These are phyloP conservation scores for Gobiocypris rarus DNA, from an alignment of 2,113 vertebrate species.

Conservation along the genomic window DNA sequence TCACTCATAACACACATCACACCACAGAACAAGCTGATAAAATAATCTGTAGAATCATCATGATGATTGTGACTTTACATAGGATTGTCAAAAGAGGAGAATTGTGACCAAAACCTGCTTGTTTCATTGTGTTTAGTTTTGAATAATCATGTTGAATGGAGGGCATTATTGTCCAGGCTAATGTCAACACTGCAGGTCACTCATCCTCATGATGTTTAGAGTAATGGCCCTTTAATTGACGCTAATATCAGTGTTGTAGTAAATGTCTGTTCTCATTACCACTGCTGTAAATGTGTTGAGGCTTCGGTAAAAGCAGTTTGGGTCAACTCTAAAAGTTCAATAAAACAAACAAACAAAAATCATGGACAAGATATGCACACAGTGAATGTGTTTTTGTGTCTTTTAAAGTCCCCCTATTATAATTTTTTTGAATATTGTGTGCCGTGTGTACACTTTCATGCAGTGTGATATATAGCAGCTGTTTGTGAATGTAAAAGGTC, in stretches of 20 bases:
- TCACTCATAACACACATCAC: no score
- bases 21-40: no score
- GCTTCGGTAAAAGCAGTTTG: background rate
- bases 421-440: no score
- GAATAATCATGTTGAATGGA: background rate
- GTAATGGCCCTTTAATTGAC: slow-evolving; percentile 49
- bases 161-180: background rate
- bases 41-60: no score
- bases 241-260: slow-evolving; percentile 34
- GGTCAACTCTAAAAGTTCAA: background rate
- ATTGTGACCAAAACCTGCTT: background rate
- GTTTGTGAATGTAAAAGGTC: no score
- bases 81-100: no score
- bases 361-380: background rate
- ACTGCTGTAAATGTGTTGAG: slow-evolving; percentile 9
- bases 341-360: background rate
- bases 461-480: no score
- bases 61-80: no score
- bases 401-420: background rate
- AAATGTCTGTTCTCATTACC: slow-evolving; percentile 42
- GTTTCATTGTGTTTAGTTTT: background rate
- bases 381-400: background rate
- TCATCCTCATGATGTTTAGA: slow-evolving; percentile 2
- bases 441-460: no score
- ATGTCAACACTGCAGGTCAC: background rate